phyloP scores from a whole-genome alignment of 2,113 vertebrate species.

The Eulacestoma nigropectus region DNA sequence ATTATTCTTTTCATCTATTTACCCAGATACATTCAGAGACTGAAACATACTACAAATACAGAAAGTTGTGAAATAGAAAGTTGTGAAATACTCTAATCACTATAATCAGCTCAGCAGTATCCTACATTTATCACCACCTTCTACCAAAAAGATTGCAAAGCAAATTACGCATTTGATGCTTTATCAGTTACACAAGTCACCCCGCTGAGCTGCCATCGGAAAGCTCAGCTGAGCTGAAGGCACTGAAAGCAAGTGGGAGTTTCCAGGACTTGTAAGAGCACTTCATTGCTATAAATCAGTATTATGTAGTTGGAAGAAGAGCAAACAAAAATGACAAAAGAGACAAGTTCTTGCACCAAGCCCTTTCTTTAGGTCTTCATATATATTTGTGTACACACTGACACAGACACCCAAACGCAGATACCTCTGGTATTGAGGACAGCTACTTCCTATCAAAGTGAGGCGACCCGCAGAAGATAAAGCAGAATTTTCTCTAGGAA shows the following conservation, averaged over 20 bases:
- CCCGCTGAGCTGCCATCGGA: not conserved
- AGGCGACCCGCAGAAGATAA: fast-evolving
- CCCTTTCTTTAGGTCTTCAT: not conserved
- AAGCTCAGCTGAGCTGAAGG: not conserved
- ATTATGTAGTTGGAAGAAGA: not conserved
- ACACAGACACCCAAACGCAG: not conserved
- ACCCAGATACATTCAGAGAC: not conserved
- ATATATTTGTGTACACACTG: fast-evolving
- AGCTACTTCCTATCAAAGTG: not conserved
- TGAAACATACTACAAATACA: constrained; percentile 15
- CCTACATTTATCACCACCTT: constrained; percentile 46
- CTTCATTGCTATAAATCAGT: not conserved
- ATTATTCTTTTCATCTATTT: not conserved
- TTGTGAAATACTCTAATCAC: constrained; percentile 51
- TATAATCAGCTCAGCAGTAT: constrained; percentile 25
- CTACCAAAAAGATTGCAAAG: constrained; percentile 39
- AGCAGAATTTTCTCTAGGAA: not conserved
- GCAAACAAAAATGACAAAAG: not conserved
- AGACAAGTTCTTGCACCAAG: not conserved
- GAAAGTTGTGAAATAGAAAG: constrained; percentile 33
- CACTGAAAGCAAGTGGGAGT: not conserved
- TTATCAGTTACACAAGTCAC: constrained; percentile 13
- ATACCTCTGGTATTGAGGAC: not conserved
- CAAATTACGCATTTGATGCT: not conserved
- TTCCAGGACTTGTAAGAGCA: not conserved